Evolutionary conservation across 2,888 invertebrate species (phyloP).

Genomic region (Nymphalis urticae): DNA sequence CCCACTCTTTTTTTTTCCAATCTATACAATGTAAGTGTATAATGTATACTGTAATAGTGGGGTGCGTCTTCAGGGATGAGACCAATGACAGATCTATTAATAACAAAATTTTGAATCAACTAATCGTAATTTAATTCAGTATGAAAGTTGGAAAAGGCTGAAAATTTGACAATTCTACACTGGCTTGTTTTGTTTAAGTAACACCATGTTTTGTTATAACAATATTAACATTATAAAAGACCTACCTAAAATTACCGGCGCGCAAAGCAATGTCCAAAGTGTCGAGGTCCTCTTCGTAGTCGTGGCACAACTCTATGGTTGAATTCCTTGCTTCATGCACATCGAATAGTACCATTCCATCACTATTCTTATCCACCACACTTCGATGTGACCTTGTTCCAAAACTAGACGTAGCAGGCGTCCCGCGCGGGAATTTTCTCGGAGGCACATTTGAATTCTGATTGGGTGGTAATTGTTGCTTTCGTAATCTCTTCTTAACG

Average conservation of each 20-base stretch:
- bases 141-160: too few relatives aligned
- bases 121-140: too few relatives aligned
- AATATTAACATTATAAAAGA: constrained; percentile 23
- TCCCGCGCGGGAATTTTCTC: constrained; percentile 62
- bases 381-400: constrained; percentile 71
- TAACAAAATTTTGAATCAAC: too few relatives aligned
- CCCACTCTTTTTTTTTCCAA: too few relatives aligned
- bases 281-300: constrained; percentile 74
- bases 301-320: constrained; percentile 74
- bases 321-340: constrained; percentile 75
- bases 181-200: too few relatives aligned
- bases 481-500: constrained; percentile 66
- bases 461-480: constrained; percentile 48
- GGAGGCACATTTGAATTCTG: constrained; percentile 64
- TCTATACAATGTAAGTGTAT: too few relatives aligned
- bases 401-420: constrained; percentile 65
- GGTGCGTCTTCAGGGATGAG: too few relatives aligned
- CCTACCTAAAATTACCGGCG: constrained; percentile 80
- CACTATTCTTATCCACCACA: constrained; percentile 66
- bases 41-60: too few relatives aligned
- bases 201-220: background rate
- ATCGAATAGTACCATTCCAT: constrained; percentile 73
- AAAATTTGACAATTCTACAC: too few relatives aligned
- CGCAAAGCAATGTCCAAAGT: constrained; percentile 74
- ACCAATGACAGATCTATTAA: too few relatives aligned